Evolutionary conservation across 2,797 vertebrate genomes (phyloP).

Genomic region (Phrynocephalus forsythii): DNA sequence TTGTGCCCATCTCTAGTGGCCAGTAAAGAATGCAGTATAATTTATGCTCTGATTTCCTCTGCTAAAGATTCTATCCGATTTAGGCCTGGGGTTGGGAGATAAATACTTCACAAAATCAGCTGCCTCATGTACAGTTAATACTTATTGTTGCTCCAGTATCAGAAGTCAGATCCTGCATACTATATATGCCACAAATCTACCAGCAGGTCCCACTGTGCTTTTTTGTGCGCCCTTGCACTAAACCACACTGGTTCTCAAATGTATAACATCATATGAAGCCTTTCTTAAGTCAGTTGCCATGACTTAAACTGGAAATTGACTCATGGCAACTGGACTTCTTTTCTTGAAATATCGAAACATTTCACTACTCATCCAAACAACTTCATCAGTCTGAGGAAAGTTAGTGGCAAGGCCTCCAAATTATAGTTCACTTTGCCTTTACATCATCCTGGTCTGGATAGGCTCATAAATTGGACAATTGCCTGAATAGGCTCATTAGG

Average conservation of each 20-base stretch:
- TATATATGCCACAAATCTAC: neutral
- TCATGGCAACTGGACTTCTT: no score
- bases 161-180: neutral
- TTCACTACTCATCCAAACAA: no score
- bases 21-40: neutral
- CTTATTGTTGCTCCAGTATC: neutral
- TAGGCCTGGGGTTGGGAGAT: neutral
- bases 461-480: no score
- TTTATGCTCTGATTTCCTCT: neutral
- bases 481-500: no score
- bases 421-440: no score
- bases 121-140: neutral
- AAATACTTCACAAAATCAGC: neutral
- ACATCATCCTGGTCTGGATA: no score
- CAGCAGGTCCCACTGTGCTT: neutral
- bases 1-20: no score
- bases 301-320: no score
- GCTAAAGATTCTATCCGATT: neutral
- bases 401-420: no score
- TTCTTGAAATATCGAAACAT: no score
- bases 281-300: neutral
- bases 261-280: neutral
- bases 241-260: neutral
- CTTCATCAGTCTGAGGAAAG: no score
- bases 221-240: neutral